These are phyloP conservation scores for Coreoperca whiteheadi DNA, from an alignment of 2,113 vertebrate species.

Conservation along the genomic window DNA sequence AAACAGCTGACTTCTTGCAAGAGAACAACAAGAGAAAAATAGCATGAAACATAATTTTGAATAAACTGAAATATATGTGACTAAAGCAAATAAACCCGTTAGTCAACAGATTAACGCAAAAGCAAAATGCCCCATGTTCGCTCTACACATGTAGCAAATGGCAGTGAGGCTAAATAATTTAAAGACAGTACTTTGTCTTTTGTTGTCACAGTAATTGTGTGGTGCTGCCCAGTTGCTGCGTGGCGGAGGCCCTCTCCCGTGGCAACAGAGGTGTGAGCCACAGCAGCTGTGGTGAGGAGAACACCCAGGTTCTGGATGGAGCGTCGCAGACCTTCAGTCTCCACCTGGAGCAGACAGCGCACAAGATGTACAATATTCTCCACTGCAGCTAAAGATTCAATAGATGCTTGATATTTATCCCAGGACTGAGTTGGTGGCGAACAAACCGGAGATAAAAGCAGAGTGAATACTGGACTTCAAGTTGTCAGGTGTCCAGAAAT, in stretches of 20 bases:
- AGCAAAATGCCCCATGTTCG: neutral
- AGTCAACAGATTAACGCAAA: neutral
- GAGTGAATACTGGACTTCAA: neutral
- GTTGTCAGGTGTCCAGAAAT: neutral
- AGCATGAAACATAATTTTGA: neutral
- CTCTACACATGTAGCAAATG: neutral
- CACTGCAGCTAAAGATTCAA: too few relatives aligned
- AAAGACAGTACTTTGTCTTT: constrained; percentile 89
- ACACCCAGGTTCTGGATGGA: constrained; percentile 95
- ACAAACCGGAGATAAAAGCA: neutral
- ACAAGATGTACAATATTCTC: neutral
- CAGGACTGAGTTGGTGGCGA: neutral
- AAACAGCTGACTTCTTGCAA: neutral
- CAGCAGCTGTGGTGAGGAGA: constrained; percentile 92
- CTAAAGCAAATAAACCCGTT: neutral
- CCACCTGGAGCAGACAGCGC: constrained; percentile 73
- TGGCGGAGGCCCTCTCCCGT: constrained; percentile 95
- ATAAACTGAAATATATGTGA: neutral
- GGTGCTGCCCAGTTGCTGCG: constrained; percentile 90
- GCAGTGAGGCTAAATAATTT: neutral
- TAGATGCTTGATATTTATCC: too few relatives aligned
- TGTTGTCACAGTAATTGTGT: constrained; percentile 92
- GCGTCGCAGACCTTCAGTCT: constrained; percentile 92
- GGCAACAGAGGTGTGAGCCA: constrained; percentile 92
- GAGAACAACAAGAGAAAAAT: neutral